Evolutionary conservation across 2,888 invertebrate species (phyloP), one percentile per base, ranked within the genome.

Genomic region (Oegoconia quadripuncta): DNA sequence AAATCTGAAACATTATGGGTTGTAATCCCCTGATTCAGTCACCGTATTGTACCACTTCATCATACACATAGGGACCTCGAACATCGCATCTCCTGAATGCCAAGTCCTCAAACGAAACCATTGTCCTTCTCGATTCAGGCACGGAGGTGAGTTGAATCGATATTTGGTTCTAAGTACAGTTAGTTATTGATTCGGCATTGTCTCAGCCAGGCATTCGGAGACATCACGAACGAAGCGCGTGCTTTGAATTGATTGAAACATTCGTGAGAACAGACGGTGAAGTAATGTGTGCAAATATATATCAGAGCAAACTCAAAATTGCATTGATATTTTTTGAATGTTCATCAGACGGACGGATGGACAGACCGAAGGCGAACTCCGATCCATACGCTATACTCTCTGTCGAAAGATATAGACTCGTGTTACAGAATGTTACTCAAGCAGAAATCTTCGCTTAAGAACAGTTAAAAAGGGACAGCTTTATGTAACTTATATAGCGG

Each of bases 171-270:
- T 64, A 53, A 59, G 69, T 72, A 82, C 84, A 77, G 84, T 84
- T 84, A 84, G 61, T 80, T 80, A 78, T 75, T 64, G 74, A 83
- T 81, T 81, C 74, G 79, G 78, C 74, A 80, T 76, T 80, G 80
- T 67, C 67, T 73, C 63, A 68, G 67, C 66, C 64, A 72, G 74
- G 74, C 77, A 78, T 76, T 74, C 72, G 57, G 55, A 65, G 68
- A 56, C 61, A 59, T 50, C 59, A 51, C 59, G 55, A 41, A 18
- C 22, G 25, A 2, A 18, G 63, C 57, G 62, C 84, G 84, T 84
- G 84, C 55, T 36, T 52, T 31, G 84, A 79, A 84, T 83, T 55
- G 55, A 60, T 65, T 60, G 55, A 55, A 51, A 36, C 48, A 50
- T 51, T 73, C 82, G 81, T 86, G 84, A 81, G 84, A 86, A 83